Base-by-base conservation (phyloP, 2,797 vertebrate genomes). In the Paguma larvata region DNA sequence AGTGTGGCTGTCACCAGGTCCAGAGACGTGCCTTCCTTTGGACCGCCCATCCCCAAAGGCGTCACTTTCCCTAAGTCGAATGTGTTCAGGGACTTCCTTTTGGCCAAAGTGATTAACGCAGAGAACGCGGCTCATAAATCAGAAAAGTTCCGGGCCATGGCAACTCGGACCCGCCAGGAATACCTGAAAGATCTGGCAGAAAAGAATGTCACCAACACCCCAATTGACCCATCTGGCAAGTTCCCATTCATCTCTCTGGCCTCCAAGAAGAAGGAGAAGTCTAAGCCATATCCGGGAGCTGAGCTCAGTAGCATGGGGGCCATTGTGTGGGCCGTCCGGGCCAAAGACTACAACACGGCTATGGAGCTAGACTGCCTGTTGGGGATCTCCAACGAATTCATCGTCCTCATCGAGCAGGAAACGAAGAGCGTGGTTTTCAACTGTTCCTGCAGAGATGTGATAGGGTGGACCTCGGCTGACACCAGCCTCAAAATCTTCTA, bases 41-140 rank as follows among this genome's bases (percentile, higher is more conserved):
- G 99, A 84, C 99, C 99, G 77, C 99, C 99, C 44, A 99, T 99
- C 97, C 99, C 99, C 23, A 99, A 99, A 99, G 99, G 99, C 3
- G 99, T 99, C 98, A 99, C 99, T 1, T 99, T 99, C 98, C 99
- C 99, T 59, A 99, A 99, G 98, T 99, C 99, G 86, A 99, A 99
- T 0, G 99, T 99, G 90, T 99, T 99, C 98, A 99, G 99, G 99
- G 99, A 99, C 99, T 99, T 99, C 98, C 99, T 99, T 92, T 97
- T 99, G 97, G 99, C 99, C 97, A 99, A 99, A 99, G 99, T 99
- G 95, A 99, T 99, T 97, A 99, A 99, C 94, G 99, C 99, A 0
- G 99, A 99, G 98, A 99, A 99, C 97, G 99, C 99, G 21, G 99
- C 99, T 96, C 99, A 99, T 97, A 99, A 99, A 98, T 99, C 99